phyloP scores from a whole-genome alignment of 2,888 invertebrate genomes.

The Geotrupes spiniger region DNA sequence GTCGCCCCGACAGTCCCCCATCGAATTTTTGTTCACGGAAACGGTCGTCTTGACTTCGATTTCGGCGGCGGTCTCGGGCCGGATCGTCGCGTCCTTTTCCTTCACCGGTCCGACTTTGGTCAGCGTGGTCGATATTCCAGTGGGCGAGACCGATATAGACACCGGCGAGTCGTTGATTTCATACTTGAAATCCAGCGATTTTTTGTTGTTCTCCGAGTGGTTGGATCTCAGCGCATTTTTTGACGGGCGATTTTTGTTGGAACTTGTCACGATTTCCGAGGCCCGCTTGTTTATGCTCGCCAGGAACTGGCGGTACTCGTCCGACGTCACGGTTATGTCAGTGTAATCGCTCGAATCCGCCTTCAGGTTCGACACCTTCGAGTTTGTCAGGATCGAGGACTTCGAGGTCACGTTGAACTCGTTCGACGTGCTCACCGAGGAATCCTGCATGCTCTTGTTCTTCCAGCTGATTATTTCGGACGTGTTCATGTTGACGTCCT shows the following conservation, averaged over 20 bases:
- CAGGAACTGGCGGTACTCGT: constrained; percentile 18
- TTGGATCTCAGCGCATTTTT: neutral
- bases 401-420: constrained; percentile 8
- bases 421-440: neutral
- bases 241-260: neutral
- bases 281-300: constrained; percentile 6
- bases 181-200: neutral
- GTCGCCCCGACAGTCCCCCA: neutral
- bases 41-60: constrained; percentile 4
- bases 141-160: neutral
- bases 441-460: constrained; percentile 14
- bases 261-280: neutral
- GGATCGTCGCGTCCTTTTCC: neutral
- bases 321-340: constrained; percentile 13
- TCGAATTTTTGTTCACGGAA: neutral
- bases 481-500: too few species aligned
- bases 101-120: neutral
- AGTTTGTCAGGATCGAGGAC: constrained; percentile 4
- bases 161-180: constrained; percentile 1
- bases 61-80: neutral
- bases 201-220: neutral
- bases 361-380: constrained; percentile 6
- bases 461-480: constrained; percentile 9
- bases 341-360: constrained; percentile 13
- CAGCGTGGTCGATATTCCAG: neutral